Base-by-base conservation (phyloP, 1,140 invertebrate genomes). In the Maniola jurtina region DNA sequence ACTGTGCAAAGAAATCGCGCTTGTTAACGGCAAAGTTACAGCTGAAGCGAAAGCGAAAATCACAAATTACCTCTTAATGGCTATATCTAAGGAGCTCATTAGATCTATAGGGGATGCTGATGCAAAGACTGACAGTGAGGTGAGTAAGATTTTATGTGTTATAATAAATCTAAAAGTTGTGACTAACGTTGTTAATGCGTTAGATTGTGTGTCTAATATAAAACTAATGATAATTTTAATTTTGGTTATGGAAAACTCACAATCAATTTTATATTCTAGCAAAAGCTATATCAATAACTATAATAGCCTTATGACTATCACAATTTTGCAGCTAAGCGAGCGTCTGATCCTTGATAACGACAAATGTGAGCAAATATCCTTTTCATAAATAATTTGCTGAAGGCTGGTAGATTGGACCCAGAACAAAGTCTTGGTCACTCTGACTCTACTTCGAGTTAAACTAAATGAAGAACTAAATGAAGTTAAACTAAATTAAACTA, bases 121-220 rank as follows among this genome's bases (percentile, higher is more conserved):
- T 45, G 86, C 88, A 64, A 90, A 89, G 77, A 90, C 88, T 74
- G 88, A 90, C 66, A 89, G 86, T n/a, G 88, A 90, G 86, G 88
- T 90, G 65, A 82, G 87, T 86, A 74, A 25, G 33, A 70, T 69
- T 66, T 68, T 61, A 45, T 11, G 13, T 45, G 42, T 45, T 67
- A 38, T 8, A 10, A 13, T 38, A 8, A 38, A 57, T 58, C 4
- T 73, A 67, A 64, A 55, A 36, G 61, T 76, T 84, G 84, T 87
- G 72, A 87, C 85, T 89, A 88, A 88, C 77, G 54, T 68, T 61
- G 40, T 81, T 76, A 83, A 67, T 69, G 77, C 77, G 61, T 73
- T 80, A 77, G 73, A 70, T 72, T 42, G 60, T 63, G 68, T 70
- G 55, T 73, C 58, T 81, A 81, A 82, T 76, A 68, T 25, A 62